Percentiles rank a stretch among this genome's conserved stretches.
Evolutionary conservation across 2,888 invertebrate genomes (phyloP).

Genomic region (Caenorhabditis angaria): DNA sequence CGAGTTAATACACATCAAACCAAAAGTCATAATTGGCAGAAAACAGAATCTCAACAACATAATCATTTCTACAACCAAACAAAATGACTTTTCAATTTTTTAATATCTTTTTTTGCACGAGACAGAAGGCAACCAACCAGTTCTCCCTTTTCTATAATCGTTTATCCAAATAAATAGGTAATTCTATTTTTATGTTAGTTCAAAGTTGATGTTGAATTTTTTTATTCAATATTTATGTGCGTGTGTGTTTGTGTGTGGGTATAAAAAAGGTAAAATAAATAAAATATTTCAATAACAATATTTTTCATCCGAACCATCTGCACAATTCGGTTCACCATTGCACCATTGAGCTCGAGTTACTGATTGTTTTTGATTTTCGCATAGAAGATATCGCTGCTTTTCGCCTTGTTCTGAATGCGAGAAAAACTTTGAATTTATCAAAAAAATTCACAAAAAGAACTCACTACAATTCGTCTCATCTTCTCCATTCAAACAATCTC

Average conservation of each 20-base stretch:
- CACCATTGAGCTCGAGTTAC: constrained; percentile 69
- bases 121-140: background rate
- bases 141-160: background rate
- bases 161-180: background rate
- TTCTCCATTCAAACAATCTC: constrained; percentile 67
- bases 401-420: constrained; percentile 56
- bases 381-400: constrained; percentile 61
- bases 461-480: constrained; percentile 69
- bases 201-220: background rate
- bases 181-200: background rate
- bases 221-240: too few relatives aligned
- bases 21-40: background rate
- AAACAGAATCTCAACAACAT: background rate
- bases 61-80: too few relatives aligned
- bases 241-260: too few relatives aligned
- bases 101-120: background rate
- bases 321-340: constrained; percentile 65
- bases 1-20: constrained; percentile 33
- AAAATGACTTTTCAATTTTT: too few relatives aligned
- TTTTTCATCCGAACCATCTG: constrained; percentile 68
- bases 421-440: constrained; percentile 21
- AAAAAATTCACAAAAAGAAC: constrained; percentile 22
- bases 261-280: background rate
- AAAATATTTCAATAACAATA: constrained; percentile 56
- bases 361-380: constrained; percentile 71